Conservation (phyloP, 2,888 invertebrate genomes). For the Augochlorella aurata region DNA sequence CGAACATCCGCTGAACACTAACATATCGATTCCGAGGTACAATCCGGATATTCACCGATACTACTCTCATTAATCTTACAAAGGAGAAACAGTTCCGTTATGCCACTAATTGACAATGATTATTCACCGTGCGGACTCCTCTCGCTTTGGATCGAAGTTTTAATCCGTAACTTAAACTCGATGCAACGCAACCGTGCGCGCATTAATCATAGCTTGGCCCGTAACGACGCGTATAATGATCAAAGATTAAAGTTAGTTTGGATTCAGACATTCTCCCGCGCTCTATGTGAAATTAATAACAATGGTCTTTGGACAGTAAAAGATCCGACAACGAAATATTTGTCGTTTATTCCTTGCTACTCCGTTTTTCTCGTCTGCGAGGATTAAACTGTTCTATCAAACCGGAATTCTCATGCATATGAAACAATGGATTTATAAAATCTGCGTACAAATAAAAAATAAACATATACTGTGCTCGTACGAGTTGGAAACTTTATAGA, state of each 20-base stretch:
- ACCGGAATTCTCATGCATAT: too few species aligned
- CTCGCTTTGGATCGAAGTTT: constrained; percentile 22
- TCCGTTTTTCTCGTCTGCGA: background rate
- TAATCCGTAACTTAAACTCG: constrained; percentile 36
- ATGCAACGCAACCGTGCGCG: background rate
- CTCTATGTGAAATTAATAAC: background rate
- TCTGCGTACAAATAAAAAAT: too few species aligned
- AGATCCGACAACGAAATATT: background rate
- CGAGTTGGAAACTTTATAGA: background rate
- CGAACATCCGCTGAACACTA: background rate
- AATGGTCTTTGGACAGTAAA: background rate
- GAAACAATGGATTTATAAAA: too few species aligned
- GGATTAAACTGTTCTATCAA: too few species aligned
- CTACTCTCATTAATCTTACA: constrained; percentile 36
- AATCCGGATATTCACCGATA: background rate
- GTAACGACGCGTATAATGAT: background rate
- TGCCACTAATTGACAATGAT: constrained; percentile 34
- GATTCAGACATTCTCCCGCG: background rate
- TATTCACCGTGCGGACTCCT: constrained; percentile 33
- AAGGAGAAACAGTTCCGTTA: constrained; percentile 29
- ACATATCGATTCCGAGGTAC: background rate
- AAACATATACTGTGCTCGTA: background rate
- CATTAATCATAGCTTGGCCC: constrained; percentile 28
- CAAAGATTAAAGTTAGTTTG: constrained; percentile 26
- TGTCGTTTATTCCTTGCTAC: background rate